Conservation (phyloP, 2,888 invertebrate genomes). For the Archips xylosteana region DNA sequence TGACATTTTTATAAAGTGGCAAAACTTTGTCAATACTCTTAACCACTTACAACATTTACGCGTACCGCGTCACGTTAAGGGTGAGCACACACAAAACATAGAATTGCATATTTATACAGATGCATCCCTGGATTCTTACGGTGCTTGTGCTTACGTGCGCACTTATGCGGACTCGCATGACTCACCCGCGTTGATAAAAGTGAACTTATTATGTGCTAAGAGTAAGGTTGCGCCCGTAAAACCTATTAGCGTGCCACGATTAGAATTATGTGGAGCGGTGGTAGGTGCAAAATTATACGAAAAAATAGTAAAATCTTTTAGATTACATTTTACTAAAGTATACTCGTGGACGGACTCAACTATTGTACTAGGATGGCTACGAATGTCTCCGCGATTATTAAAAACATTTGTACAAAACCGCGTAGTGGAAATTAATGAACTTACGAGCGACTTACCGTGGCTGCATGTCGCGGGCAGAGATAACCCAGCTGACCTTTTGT, state of each 20-base stretch:
- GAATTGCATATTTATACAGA: constrained; percentile 13
- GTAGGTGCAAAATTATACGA: constrained; percentile 35
- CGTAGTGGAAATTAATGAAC: not conserved
- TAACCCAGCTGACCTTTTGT: not conserved
- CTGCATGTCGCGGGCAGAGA: not conserved
- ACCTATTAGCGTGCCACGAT: not conserved
- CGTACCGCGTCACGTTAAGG: constrained; percentile 32
- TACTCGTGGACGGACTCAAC: constrained; percentile 16
- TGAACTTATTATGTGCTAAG: constrained; percentile 8
- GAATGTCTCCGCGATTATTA: not conserved
- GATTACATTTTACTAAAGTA: constrained; percentile 6
- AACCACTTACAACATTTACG: constrained; percentile 17
- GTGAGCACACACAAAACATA: not conserved
- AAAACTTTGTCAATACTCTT: constrained; percentile 18
- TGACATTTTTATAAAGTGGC: constrained; percentile 24
- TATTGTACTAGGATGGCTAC: constrained; percentile 16
- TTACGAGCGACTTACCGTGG: not conserved
- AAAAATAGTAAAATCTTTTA: constrained; percentile 34
- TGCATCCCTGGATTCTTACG: not conserved
- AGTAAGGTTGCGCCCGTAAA: constrained; percentile 17
- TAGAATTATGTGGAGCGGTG: constrained; percentile 15
- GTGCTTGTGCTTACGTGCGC: constrained; percentile 13
- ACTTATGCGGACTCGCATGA: not conserved
- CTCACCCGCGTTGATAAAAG: not conserved
- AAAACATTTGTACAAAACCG: not conserved